Evolutionary conservation across 2,797 vertebrate genomes (phyloP), one percentile per base, ranked within the genome.

Genomic region (Crenuchus spilurus): DNA sequence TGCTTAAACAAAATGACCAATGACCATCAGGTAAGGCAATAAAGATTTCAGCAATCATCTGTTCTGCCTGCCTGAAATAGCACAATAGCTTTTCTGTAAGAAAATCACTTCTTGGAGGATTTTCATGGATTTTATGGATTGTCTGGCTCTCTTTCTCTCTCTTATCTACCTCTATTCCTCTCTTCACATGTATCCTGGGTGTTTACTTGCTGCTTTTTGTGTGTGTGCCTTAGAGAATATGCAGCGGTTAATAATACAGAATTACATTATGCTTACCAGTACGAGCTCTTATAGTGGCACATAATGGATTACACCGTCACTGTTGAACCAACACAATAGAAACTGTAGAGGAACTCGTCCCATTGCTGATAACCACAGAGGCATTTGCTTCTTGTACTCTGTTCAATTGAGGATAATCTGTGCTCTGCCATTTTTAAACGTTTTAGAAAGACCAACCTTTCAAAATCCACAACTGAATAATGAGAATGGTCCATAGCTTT

Each of bases 221-320:
- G 49, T 52, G 49, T 5, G 24, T 52, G 49, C 22, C 49, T 52
- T 28, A 46, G n/a, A 7, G 9, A 33, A 49, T 33, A 24, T 26
- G 20, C 20, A 3, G 13, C 14, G 31, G 22, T 44, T 63, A 28
- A 62, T 51, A 35, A 37, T 65, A 28, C 33, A 57, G 30, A 26
- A 66, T 18, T 76, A 60, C 72, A 74, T 54, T 72, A 54, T 62
- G 46, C 64, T 42, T 65, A 33, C 67, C 62, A 46, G 68, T 57
- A 39, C 66, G 72, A 70, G 62, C 61, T 60, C 44, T 66, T 67
- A 70, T 52, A 39, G 61, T n/a, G 61, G 6, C 62, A 28, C 62
- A 75, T 64, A 70, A 73, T 54, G 54, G 65, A 80, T 76, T 74
- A 62, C 11, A 28, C 28, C 6, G 51, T 54, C 28, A 30, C 66